Evolutionary conservation across 2,797 vertebrate genomes (phyloP), one percentile per base, ranked within the genome.

Genomic region (Halcyon smyrnensis): DNA sequence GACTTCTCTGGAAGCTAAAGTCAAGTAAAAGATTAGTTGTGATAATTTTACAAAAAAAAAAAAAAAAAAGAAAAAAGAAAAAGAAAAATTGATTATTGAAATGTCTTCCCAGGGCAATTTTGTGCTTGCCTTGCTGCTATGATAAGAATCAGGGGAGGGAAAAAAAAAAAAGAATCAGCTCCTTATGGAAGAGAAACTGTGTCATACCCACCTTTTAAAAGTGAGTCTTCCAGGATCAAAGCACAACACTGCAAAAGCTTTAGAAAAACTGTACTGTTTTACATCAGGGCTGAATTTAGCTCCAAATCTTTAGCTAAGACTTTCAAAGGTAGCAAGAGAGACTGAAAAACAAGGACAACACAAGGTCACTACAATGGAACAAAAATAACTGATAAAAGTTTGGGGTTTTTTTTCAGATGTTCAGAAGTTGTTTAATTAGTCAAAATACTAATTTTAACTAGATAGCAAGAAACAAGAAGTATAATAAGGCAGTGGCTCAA

Each of bases 211-310:
- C 79, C 83, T 95, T 95, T 92, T 86, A 92, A 91, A 96, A 96
- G 67, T 56, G 90, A 91, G 77, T 88, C 85, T 95, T 87, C 87
- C 32, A 69, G 69, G 84, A 95, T 96, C 87, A 96, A 95, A 93
- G 93, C 59, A 87, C 86, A 90, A 89, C 69, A 68, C 34, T 78
- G 84, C 41, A 91, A 92, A 94, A 91, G 94, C 91, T 89, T 94
- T 87, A 94, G 78, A 95, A 95, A 94, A 94, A 93, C 32, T 63
- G 59, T 78, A 48, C 91, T 89, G 82, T 96, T 93, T 96, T 96
- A 96, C 94, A 97, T 93, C 73, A 82, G 76, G 87, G 76, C 88
- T 93, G 93, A 96, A 97, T 97, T 96, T 94, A 96, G 91, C 79
- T 94, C 57, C 28, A 90, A 65, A 78, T 84, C 92, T 95, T 93